A percentile compares a stretch with the other conserved stretches of the same genome.
phyloP scores from a whole-genome alignment of 2,797 vertebrate genomes.

The Cuculus canorus region DNA sequence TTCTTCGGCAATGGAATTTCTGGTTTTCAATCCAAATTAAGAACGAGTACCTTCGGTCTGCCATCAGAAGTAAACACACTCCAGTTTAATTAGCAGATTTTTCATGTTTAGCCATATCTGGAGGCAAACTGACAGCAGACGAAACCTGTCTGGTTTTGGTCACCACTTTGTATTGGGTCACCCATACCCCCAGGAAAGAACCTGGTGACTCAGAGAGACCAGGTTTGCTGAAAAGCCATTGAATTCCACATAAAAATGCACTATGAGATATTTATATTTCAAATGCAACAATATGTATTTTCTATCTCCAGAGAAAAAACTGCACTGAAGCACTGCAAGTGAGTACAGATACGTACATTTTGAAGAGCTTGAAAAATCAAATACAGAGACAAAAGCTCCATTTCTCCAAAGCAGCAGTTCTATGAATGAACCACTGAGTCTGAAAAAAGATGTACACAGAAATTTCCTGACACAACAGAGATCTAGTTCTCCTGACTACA shows the following conservation, averaged over 20 bases:
- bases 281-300: not conserved
- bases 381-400: not conserved
- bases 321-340: not conserved
- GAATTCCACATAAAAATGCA: not conserved
- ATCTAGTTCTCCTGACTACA: not conserved
- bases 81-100: not conserved
- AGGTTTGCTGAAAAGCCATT: not conserved
- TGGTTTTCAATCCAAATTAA: not conserved
- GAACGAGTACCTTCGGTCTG: not conserved
- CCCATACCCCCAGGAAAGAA: not conserved
- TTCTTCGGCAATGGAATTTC: not conserved
- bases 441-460: not conserved
- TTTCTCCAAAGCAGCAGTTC: not conserved
- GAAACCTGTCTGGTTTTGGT: not conserved
- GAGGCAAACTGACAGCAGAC: not conserved
- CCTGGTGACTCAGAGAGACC: not conserved
- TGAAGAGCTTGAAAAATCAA: not conserved
- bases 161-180: not conserved
- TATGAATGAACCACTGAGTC: not conserved
- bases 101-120: not conserved
- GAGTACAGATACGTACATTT: rapidly evolving
- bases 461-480: not conserved
- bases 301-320: not conserved
- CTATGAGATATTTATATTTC: not conserved
- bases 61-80: not conserved